Evolutionary conservation across 2,888 invertebrate species (phyloP), one percentile per base, ranked within the genome.

Genomic region (Rhimphoctona megacephalus): DNA sequence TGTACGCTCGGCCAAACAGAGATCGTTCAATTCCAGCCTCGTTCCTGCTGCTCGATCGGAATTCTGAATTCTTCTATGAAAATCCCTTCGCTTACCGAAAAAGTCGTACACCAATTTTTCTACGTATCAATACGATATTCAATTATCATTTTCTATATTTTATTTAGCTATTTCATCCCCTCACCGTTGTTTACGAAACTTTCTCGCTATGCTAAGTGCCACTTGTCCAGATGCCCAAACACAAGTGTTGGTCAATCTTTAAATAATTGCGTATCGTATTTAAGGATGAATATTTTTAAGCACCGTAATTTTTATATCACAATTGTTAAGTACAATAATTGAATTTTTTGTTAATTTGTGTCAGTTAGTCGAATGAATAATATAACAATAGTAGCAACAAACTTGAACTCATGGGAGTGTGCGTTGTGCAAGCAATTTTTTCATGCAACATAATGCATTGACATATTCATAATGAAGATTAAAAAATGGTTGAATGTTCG

Each of bases 101-200:
- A 72, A 70, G 36, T 46, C 33, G 33, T 70, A 22, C 52, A 57
- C 72, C 6, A 30, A 57, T 73, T 74, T 49, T 83, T 72, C 22
- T n/a, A 49, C 73, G 57, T 57, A 57, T 78, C 33, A 46, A 39
- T 22, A 52, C 77, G 43, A 76, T 80, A 80, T 83, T 83, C 85
- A 85, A 85, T 85, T 82, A 85, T 70, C 76, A 82, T 78, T 78
- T 72, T 19, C 14, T 46, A 72, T 39, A 80, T 81, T 85, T 81
- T 77, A 57, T 77, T 72, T 30, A 25, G 9, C 4, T 49, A 52
- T 81, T 61, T 54, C 14, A 33, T 66, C 30, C 11, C 2, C n/a
- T 66, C 14, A 14, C 0, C 19, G 11, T 25, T 9, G 9, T 22
- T 52, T 36, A 7, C 30, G 3, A 9, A 39, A n/a, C 0, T 52